Evolutionary conservation across 2,797 vertebrate species (phyloP).

Genomic region (Echiichthys vipera): DNA sequence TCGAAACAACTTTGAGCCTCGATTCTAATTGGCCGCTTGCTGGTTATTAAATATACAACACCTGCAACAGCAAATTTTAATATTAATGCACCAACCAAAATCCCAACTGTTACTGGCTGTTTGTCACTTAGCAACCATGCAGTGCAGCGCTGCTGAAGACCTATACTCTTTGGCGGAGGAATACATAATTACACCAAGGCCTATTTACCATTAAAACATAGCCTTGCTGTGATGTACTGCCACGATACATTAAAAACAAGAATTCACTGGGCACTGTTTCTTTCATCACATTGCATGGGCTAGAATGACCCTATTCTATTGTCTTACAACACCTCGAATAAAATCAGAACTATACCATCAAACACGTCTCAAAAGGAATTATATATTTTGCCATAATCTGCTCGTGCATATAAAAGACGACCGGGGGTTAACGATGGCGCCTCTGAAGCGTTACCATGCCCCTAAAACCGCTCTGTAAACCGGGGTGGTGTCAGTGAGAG

Average conservation of each 20-base stretch:
- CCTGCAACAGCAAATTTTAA: slow-evolving; percentile 24
- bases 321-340: background rate
- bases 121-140: slow-evolving; percentile 28
- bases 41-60: slow-evolving; percentile 21
- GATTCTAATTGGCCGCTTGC: background rate
- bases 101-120: slow-evolving; percentile 15
- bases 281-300: background rate
- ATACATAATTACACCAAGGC: background rate
- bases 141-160: background rate
- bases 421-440: background rate
- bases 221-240: background rate
- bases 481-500: slow-evolving; percentile 9
- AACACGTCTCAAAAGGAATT: background rate
- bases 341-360: background rate
- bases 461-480: background rate
- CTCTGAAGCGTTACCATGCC: background rate
- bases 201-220: background rate
- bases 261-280: background rate
- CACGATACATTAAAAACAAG: background rate
- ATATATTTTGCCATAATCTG: background rate
- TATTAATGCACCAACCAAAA: slow-evolving; percentile 39
- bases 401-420: background rate
- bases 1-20: background rate
- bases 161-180: slow-evolving; percentile 2
- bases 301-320: background rate